Evolutionary conservation across 2,888 invertebrate species (phyloP).

Genomic region (Stenolophus ochropezus): DNA sequence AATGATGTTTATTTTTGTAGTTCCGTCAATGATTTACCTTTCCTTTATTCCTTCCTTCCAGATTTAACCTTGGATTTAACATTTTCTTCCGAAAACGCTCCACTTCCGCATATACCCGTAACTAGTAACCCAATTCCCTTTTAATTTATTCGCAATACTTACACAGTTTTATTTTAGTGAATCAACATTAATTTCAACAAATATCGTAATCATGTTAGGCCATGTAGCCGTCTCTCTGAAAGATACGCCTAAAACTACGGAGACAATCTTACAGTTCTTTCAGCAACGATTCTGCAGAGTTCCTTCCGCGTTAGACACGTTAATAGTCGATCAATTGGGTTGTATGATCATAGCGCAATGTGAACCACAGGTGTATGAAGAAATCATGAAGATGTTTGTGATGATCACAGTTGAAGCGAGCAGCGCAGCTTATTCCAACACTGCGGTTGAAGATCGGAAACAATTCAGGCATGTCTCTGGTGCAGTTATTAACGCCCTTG

Average conservation of each 20-base stretch:
- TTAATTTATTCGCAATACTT: too few species aligned
- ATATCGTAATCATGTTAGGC: conserved; percentile 97
- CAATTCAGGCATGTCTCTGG: conserved; percentile 89
- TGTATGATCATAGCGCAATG: conserved; percentile 98
- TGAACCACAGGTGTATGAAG: conserved; percentile 89
- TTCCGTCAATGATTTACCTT: too few species aligned
- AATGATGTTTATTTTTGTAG: too few species aligned
- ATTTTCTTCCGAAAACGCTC: too few species aligned
- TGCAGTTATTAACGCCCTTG: conserved; percentile 96
- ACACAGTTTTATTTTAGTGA: conserved; percentile 83
- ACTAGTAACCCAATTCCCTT: too few species aligned
- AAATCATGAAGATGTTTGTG: conserved; percentile 98
- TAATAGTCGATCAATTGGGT: conserved; percentile 98
- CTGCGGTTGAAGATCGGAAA: conserved; percentile 76
- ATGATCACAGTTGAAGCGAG: conserved; percentile 96
- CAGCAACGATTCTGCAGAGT: conserved; percentile 96
- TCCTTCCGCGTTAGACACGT: conserved; percentile 91
- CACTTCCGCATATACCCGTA: neutral
- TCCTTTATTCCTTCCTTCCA: too few species aligned
- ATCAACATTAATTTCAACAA: conserved; percentile 94
- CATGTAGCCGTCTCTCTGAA: conserved; percentile 96
- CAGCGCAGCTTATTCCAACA: conserved; percentile 82
- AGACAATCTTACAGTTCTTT: conserved; percentile 96
- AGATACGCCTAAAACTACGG: conserved; percentile 94
- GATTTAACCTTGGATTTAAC: too few species aligned